Base-by-base conservation (phyloP, 2,797 vertebrate genomes). In the Leptatherina wallacei region DNA sequence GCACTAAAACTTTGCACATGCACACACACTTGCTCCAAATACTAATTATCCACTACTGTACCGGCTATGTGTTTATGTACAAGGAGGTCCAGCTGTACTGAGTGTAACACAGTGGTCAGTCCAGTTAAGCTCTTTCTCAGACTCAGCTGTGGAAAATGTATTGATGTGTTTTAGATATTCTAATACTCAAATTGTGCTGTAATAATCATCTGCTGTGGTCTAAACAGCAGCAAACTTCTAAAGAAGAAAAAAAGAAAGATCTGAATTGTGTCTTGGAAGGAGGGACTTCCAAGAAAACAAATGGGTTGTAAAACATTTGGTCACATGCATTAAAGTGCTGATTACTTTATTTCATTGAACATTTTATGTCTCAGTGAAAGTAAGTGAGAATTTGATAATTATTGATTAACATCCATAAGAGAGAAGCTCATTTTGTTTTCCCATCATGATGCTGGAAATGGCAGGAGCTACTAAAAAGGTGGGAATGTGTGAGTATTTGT, bases 41-140 rank as follows among this genome's bases (percentile, higher is more conserved):
- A 52, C 69, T 70, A 59, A 75, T 78, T 73, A 63, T 47, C 61
- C 59, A 58, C 14, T 67, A 63, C 73, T 75, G 56, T 77, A 40
- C 65, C 33, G 40, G 47, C 68, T 71, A 1, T 70, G 14, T 66
- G 75, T 80, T 47, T 52, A 58, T 56, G 22, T 61, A 66, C 27
- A 33, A 14, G 9, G 73, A 38, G 12, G 32, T 14, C 72, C 27
- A 61, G 67, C 56, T 73, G 11, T 40, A 30, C 11, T 47, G 33
- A 73, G 22, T 76, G 6, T 52, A 59, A 66, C 33, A 40, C 11
- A 0, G 42, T 20, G 10, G 40, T 63, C 68, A 49, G 40, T 56
- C 57, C 47, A 61, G 32, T 65, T 81, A 59, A 64, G 40, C 74
- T 44, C 9, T 20, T 76, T 75, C 32, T 54, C 18, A 66, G 5